A percentile compares a stretch with the other conserved stretches of the same genome.
Conservation (phyloP, 2,888 invertebrate species). For the Atrina japonica region DNA sequence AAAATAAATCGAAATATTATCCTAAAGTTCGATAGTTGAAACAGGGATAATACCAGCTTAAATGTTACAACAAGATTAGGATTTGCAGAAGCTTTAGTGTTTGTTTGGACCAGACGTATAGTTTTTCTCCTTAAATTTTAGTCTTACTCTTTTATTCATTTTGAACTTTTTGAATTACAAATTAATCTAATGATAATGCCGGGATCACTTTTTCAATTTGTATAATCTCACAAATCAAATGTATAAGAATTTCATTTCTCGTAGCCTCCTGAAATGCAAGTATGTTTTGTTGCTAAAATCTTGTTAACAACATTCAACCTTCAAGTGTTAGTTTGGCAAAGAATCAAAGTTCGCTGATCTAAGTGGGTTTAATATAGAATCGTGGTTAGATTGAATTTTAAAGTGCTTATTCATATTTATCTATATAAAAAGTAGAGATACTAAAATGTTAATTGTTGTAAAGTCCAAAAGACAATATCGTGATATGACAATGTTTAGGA, state of each 20-base stretch:
- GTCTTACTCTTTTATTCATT: constrained; percentile 7
- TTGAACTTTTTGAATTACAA: constrained; percentile 10
- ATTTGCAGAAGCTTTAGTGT: constrained; percentile 7
- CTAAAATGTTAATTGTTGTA: too few species aligned
- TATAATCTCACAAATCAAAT: constrained; percentile 20
- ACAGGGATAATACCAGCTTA: constrained; percentile 10
- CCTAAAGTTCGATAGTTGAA: constrained; percentile 18
- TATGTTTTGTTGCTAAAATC: too few species aligned
- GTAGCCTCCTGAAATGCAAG: too few species aligned
- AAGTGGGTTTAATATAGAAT: too few species aligned
- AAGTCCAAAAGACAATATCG: too few species aligned
- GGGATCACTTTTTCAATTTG: constrained; percentile 14
- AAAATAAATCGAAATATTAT: constrained; percentile 10
- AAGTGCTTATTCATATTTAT: too few species aligned
- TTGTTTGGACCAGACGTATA: constrained; percentile 2
- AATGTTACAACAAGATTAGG: constrained; percentile 14
- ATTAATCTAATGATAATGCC: constrained; percentile 20
- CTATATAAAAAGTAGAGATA: too few species aligned
- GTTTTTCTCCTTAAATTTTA: constrained; percentile 3
- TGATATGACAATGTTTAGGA: too few species aligned
- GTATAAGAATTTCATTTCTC: not conserved
- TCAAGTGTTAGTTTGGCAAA: too few species aligned
- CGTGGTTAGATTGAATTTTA: too few species aligned
- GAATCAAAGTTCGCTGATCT: too few species aligned
- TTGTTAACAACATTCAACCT: too few species aligned